phyloP scores from a whole-genome alignment of 2,888 invertebrate species.

The Ennomos fuscantarius region DNA sequence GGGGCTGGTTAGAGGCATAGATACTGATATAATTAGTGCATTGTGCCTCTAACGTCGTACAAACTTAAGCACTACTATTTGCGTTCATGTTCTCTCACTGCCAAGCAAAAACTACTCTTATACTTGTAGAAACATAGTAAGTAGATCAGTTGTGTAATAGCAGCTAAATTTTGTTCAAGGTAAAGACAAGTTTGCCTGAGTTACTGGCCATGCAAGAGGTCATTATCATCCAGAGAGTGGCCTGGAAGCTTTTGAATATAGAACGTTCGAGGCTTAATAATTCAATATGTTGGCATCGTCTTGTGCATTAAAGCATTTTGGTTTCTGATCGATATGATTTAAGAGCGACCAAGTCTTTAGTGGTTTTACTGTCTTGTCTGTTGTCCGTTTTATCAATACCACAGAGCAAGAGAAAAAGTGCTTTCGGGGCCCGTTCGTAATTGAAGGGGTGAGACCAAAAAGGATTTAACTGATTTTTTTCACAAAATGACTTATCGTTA shows the following conservation, averaged over 20 bases:
- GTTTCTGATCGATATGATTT: constrained; percentile 37
- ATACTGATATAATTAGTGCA: constrained; percentile 83
- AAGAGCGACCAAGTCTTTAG: constrained; percentile 4
- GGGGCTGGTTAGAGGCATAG: constrained; percentile 84
- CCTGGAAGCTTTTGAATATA: constrained; percentile 64
- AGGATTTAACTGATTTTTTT: too few relatives aligned
- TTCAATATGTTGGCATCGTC: constrained; percentile 60
- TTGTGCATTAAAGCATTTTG: constrained; percentile 48
- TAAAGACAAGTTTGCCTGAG: constrained; percentile 69
- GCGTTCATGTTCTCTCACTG: constrained; percentile 18
- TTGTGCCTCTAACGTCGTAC: constrained; percentile 74
- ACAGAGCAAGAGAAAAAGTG: too few relatives aligned
- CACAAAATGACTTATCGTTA: too few relatives aligned
- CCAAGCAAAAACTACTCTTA: constrained; percentile 46
- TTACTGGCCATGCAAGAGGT: constrained; percentile 72
- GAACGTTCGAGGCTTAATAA: constrained; percentile 63
- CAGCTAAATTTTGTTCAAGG: constrained; percentile 44
- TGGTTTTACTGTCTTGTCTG: too few relatives aligned
- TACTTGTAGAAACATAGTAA: constrained; percentile 17
- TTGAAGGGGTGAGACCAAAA: too few relatives aligned
- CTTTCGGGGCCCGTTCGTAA: too few relatives aligned
- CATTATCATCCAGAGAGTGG: constrained; percentile 72
- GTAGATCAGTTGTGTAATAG: constrained; percentile 1
- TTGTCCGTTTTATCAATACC: too few relatives aligned
- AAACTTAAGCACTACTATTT: constrained; percentile 46